Base-by-base conservation (phyloP, 2,113 vertebrate genomes). In the Perca flavescens region DNA sequence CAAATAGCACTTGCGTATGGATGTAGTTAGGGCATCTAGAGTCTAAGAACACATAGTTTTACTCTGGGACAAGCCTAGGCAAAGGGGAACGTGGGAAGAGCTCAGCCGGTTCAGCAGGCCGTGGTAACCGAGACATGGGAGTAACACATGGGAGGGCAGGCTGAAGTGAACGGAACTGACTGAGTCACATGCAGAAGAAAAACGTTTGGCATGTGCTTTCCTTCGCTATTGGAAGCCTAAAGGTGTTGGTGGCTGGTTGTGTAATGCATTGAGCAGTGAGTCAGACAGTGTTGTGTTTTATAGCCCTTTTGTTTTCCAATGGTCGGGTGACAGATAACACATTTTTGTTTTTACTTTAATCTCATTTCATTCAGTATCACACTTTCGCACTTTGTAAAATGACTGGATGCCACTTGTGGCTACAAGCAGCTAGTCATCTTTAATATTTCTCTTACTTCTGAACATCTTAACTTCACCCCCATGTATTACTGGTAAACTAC, bases 61-160 rank as follows among this genome's bases (percentile, higher is more conserved):
- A 3, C 19, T 61, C 22, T 43, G 68, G 64, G 74, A 77, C 86
- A 82, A 73, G 86, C 21, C 62, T 4, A 3, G 71, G 49, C 82
- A 1, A 66, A 50, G 57, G 50, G 47, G 57, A 74, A 56, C 61
- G 63, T 88, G 85, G 72, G 83, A 91, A 77, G 80, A 68, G 49
- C 43, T 22, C 3, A n/a, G 22, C 25, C 3, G 3, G 53, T 60
- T 81, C 65, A 64, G 43, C 22, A 2, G 56, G 46, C 16, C 2
- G 13, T 21, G 86, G 11, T 72, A 5, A n/a, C 40, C n/a, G 21
- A 74, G 15, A 31, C 2, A 15, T 66, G 68, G 43, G 74, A 56
- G 69, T 28, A 22, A 28, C 0, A 8, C 14, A 3, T 11, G 8
- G 14, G 11, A 53, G 31, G 5, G 11, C 7, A 53, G 31, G 5